Evolutionary conservation across 1,140 invertebrate genomes (phyloP).

Genomic region (Drosophila nigrodunni): DNA sequence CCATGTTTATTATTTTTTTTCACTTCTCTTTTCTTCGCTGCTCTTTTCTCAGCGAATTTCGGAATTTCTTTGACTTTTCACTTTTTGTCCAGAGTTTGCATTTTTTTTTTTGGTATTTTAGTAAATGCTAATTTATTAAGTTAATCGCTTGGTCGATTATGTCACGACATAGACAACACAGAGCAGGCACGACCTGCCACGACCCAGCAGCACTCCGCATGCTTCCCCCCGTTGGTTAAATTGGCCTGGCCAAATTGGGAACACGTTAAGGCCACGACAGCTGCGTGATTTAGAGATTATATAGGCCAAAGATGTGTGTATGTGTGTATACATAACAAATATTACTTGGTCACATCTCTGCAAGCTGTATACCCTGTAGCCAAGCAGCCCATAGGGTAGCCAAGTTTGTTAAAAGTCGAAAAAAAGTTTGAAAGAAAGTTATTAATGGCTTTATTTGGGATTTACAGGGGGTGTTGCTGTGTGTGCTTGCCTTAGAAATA

Average conservation of each 20-base stretch:
- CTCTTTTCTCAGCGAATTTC: slow-evolving; percentile 28
- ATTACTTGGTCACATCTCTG: slow-evolving; percentile 24
- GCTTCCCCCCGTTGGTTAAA: background rate
- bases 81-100: slow-evolving; percentile 51
- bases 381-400: background rate
- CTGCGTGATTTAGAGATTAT: slow-evolving; percentile 46
- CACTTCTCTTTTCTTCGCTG: slow-evolving; percentile 4
- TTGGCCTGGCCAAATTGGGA: slow-evolving; percentile 28
- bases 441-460: no score
- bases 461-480: background rate
- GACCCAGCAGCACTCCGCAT: background rate
- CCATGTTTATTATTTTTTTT: slow-evolving; percentile 13
- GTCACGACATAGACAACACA: slow-evolving; percentile 50
- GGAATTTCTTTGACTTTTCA: slow-evolving; percentile 66
- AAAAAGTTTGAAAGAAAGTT: background rate
- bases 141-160: slow-evolving; percentile 50
- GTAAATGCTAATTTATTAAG: slow-evolving; percentile 50
- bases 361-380: slow-evolving; percentile 2
- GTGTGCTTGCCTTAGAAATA: slow-evolving; percentile 1
- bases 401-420: background rate
- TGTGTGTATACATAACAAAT: background rate
- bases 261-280: slow-evolving; percentile 34
- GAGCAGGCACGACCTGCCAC: slow-evolving; percentile 37
- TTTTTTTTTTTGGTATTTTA: slow-evolving; percentile 3
- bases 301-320: background rate